Conservation (phyloP, 2,888 invertebrate genomes). For the Brenthis ino region DNA sequence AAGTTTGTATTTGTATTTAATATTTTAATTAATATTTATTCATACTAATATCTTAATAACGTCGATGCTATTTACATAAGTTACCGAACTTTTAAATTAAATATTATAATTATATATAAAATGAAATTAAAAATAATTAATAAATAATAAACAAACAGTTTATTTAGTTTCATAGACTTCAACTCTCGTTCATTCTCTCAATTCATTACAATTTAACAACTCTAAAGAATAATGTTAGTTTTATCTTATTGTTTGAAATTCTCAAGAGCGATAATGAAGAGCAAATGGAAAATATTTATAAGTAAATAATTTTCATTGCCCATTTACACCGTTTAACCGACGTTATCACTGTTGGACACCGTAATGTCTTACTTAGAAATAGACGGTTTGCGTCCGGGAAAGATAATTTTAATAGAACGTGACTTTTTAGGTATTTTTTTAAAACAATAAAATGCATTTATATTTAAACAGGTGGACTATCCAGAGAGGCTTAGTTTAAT, state of each 20-base stretch:
- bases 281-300: not conserved
- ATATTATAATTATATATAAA: no score
- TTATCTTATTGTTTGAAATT: slow-evolving; percentile 2
- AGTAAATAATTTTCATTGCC: slow-evolving; percentile 21
- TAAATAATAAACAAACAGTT: no score
- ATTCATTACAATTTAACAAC: not conserved
- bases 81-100: no score
- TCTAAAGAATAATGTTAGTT: not conserved
- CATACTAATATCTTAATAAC: no score
- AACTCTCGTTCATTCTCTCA: not conserved
- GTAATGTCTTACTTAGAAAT: slow-evolving; percentile 38
- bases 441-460: slow-evolving; percentile 37
- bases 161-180: no score
- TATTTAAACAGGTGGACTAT: slow-evolving; percentile 42
- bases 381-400: slow-evolving; percentile 31
- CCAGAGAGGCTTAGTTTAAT: slow-evolving; percentile 18
- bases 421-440: slow-evolving; percentile 49
- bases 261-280: not conserved
- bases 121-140: no score
- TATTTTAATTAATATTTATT: no score
- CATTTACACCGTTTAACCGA: slow-evolving; percentile 13
- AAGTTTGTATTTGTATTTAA: no score
- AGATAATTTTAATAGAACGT: slow-evolving; percentile 56
- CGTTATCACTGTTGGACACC: slow-evolving; percentile 31
- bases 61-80: no score